Percentiles rank a stretch among this genome's conserved stretches.
Evolutionary conservation across 2,888 invertebrate genomes (phyloP).

Genomic region (Hyppa rectilinea): DNA sequence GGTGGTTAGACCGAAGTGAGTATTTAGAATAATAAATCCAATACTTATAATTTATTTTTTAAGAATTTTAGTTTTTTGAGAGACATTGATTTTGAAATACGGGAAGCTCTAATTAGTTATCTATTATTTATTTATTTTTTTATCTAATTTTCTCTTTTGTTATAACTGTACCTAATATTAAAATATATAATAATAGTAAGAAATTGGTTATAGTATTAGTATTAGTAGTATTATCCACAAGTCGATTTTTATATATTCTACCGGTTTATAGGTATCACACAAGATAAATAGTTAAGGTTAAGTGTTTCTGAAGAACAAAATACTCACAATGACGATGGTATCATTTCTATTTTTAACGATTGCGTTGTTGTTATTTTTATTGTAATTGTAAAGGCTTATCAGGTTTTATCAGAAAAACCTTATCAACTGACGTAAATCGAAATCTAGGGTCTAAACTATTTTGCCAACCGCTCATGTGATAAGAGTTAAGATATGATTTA

Average conservation of each 20-base stretch:
- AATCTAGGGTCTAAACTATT: slow-evolving; percentile 14
- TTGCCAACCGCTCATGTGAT: slow-evolving; percentile 7
- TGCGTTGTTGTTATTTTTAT: slow-evolving; percentile 50
- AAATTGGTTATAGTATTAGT: neutral
- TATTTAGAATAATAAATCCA: no score
- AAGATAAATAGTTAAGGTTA: slow-evolving; percentile 3
- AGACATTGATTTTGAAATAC: slow-evolving; percentile 5
- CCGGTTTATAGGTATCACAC: neutral
- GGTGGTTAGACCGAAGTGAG: slow-evolving; percentile 97
- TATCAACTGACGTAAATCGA: slow-evolving; percentile 38
- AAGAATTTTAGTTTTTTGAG: slow-evolving; percentile 22
- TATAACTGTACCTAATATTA: no score
- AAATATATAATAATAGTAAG: neutral
- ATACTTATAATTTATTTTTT: no score
- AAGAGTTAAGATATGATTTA: slow-evolving; percentile 22
- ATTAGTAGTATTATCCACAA: neutral
- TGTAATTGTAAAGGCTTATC: slow-evolving; percentile 44
- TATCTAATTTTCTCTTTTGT: no score
- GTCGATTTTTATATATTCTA: neutral
- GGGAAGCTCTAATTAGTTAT: no score
- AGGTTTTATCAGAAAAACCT: slow-evolving; percentile 40
- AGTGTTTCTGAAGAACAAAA: slow-evolving; percentile 22
- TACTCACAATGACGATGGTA: slow-evolving; percentile 24
- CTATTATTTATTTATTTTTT: no score
- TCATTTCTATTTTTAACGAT: slow-evolving; percentile 67